phyloP scores from a whole-genome alignment of 1,140 invertebrate species.

The Pogonomyrmex californicus region DNA sequence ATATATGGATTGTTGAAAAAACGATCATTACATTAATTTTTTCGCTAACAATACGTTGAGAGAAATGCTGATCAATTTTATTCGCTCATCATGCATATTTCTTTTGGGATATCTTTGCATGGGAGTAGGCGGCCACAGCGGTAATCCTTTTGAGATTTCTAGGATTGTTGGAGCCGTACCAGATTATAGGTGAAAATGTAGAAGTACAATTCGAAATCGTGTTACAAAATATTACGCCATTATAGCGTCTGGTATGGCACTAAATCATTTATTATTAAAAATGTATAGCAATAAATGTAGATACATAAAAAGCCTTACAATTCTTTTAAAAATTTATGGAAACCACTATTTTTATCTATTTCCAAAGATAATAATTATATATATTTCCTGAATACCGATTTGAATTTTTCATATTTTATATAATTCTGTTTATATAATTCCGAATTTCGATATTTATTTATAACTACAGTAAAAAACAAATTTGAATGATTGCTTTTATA shows the following conservation, averaged over 20 bases:
- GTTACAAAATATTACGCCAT: conserved; percentile 45
- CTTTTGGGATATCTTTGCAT: conserved; percentile 36
- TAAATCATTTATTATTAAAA: conserved; percentile 41
- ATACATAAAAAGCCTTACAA: not conserved
- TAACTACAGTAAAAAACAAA: not conserved
- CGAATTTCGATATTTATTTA: not conserved
- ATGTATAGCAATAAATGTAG: conserved; percentile 9
- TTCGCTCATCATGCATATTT: not conserved
- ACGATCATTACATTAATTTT: not conserved
- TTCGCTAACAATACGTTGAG: not conserved
- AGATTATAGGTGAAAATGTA: conserved; percentile 42
- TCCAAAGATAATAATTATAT: not conserved
- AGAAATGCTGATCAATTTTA: not conserved
- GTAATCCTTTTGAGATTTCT: conserved; percentile 60
- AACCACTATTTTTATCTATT: not conserved
- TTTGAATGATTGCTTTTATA: not conserved
- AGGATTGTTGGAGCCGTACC: conserved; percentile 42
- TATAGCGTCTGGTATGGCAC: not conserved
- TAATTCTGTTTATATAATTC: not conserved
- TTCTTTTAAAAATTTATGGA: not conserved
- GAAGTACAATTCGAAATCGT: conserved; percentile 34
- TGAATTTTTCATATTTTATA: not conserved
- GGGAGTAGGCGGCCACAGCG: conserved; percentile 11
- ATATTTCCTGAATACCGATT: not conserved
- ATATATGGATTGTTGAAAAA: not conserved